These are phyloP conservation scores for Geococcyx californianus DNA, from an alignment of 2,113 vertebrate genomes.

Conservation along the genomic window DNA sequence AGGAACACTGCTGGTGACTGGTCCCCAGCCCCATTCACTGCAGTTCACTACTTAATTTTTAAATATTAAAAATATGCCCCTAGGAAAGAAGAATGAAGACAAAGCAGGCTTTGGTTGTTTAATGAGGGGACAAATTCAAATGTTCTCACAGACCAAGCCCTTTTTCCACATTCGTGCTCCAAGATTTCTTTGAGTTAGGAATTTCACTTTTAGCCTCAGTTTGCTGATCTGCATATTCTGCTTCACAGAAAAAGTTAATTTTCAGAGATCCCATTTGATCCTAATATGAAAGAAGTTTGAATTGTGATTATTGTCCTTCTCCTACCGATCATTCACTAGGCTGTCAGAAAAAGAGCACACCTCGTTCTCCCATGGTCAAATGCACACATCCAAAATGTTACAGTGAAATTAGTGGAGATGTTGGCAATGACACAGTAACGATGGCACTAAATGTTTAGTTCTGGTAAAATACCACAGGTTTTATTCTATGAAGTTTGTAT, in stretches of 20 bases:
- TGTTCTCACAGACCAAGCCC: neutral
- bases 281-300: neutral
- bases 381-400: neutral
- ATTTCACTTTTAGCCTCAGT: neutral
- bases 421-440: neutral
- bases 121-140: neutral
- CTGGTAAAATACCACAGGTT: neutral
- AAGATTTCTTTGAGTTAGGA: neutral
- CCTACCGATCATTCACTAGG: neutral
- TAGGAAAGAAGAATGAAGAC: neutral
- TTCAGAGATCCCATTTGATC: neutral
- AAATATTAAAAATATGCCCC: accelerated
- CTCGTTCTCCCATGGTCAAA: neutral
- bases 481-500: neutral
- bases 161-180: neutral
- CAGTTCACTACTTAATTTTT: neutral
- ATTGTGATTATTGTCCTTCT: neutral
- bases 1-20: neutral
- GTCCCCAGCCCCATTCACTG: neutral
- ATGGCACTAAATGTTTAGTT: neutral
- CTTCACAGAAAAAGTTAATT: neutral
- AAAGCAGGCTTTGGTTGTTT: neutral
- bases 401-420: neutral
- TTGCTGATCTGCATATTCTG: neutral
- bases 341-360: neutral